Percentiles rank a stretch among this genome's conserved stretches.
Conservation (phyloP, 1,140 invertebrate genomes). For the Trichogramma pretiosum region DNA sequence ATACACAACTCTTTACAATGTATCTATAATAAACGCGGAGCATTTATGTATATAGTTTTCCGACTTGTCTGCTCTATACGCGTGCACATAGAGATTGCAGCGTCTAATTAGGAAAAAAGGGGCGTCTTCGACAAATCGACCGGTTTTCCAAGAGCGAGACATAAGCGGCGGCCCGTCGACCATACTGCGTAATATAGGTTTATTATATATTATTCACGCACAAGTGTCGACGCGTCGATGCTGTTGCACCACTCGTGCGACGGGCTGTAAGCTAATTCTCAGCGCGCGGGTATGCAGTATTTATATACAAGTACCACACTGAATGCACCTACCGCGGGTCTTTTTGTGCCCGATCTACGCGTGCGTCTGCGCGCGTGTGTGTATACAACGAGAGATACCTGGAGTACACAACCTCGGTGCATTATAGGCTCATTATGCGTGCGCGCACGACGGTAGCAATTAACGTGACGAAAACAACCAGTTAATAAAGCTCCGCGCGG, state of each 20-base stretch:
- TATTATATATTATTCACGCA: too few relatives aligned
- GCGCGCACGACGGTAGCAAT: slow-evolving; percentile 4
- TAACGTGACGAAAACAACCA: slow-evolving; percentile 10
- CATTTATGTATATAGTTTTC: neutral
- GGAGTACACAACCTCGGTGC: too few relatives aligned
- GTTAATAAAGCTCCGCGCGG: slow-evolving; percentile 3
- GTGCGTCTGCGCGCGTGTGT: neutral
- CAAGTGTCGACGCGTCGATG: neutral
- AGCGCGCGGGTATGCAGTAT: too few relatives aligned
- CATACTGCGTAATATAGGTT: too few relatives aligned
- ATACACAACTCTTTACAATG: too few relatives aligned
- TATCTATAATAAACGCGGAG: slow-evolving; percentile 1
- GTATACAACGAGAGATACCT: too few relatives aligned
- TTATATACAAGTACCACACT: neutral
- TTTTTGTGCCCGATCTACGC: slow-evolving; percentile 2
- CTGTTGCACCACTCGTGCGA: slow-evolving; percentile 1
- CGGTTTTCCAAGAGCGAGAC: slow-evolving; percentile 17
- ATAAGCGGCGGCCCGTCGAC: too few relatives aligned
- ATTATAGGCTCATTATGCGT: slow-evolving; percentile 1
- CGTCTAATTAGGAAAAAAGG: slow-evolving; percentile 13
- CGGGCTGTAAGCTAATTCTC: neutral
- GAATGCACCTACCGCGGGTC: neutral
- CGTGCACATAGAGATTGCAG: neutral
- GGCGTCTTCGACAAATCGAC: slow-evolving; percentile 9
- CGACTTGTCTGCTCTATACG: neutral